A percentile compares a stretch with the other conserved stretches of the same genome.
These are phyloP conservation scores for Epirrita christyi DNA, from an alignment of 2,888 invertebrate genomes.

Conservation along the genomic window DNA sequence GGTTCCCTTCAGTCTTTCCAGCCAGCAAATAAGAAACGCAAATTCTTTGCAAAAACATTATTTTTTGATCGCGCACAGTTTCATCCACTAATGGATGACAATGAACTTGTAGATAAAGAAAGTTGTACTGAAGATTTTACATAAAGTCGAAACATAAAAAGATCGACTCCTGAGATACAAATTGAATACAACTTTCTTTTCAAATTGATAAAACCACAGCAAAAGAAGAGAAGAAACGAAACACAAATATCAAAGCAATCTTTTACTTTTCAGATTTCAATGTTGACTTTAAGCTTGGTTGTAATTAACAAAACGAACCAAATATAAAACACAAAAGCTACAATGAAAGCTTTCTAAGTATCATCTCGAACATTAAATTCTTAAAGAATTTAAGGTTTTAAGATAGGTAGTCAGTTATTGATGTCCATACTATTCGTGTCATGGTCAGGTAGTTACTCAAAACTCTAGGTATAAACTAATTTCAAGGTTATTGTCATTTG, in stretches of 20 bases:
- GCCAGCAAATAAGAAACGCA: slow-evolving; percentile 84
- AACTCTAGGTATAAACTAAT: background rate
- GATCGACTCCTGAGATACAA: background rate
- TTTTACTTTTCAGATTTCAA: slow-evolving; percentile 28
- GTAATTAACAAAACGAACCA: slow-evolving; percentile 19
- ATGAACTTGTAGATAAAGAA: slow-evolving; percentile 45
- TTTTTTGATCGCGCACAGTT: slow-evolving; percentile 61
- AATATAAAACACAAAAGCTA: slow-evolving; percentile 60
- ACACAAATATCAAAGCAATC: slow-evolving; percentile 56
- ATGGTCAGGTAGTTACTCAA: background rate
- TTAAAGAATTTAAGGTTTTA: slow-evolving; percentile 7
- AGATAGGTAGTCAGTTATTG: too few species aligned
- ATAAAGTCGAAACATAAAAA: background rate
- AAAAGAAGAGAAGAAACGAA: slow-evolving; percentile 42
- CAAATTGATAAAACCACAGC: slow-evolving; percentile 39
- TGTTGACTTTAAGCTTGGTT: slow-evolving; percentile 19
- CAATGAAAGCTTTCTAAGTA: slow-evolving; percentile 71
- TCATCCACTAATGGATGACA: slow-evolving; percentile 59
- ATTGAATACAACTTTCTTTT: slow-evolving; percentile 51
- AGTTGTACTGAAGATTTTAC: slow-evolving; percentile 48
- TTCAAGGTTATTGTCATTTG: background rate
- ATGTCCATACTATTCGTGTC: background rate
- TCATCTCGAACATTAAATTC: slow-evolving; percentile 7
- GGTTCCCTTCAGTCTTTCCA: slow-evolving; percentile 83
- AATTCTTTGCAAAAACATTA: slow-evolving; percentile 81